Base-by-base conservation (phyloP, 1,140 invertebrate species). In the Archegozetes longisetosus region DNA sequence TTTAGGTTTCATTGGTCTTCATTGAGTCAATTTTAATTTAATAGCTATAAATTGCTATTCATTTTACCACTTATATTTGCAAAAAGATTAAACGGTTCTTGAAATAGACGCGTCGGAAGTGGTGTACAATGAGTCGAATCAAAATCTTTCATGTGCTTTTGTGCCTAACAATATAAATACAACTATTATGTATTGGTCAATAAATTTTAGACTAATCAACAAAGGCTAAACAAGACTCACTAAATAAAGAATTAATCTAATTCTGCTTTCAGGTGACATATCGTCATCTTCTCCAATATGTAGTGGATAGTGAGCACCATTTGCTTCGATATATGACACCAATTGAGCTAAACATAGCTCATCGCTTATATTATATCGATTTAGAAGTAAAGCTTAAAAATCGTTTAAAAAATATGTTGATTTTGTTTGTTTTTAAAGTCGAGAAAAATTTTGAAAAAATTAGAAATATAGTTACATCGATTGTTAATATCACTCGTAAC, bases 121-220 rank as follows among this genome's bases (percentile, higher is more conserved):
- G 83, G 85, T 17, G 80, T 82, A 74, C 90, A 94, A 72, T 96
- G 91, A 12, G 84, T 83, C 0, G 86, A 84, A 64, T 83, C 79
- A 68, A 82, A 89, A 72, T 96, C 87, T 61, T 82, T 79, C 78
- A 94, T 80, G 72, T 93, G 83, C 69, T 84, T 84, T 24, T 75
- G 76, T 52, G 84, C 79, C 82, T 85, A 66, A 62, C 77, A 76
- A 50, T 55, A 58, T 1, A 46, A n/a, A 40, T 9, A 40, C 6
- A 40, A 9, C 32, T 9, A 40, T 40, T 40, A 40, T 40, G 6
- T 6, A 40, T 40, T 40, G 17, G 17, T 9, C 17, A 6, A 40
- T 40, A 40, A 40, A 40, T 40, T 17, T 40, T 58, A 64, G 0
- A 22, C 22, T 20, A 26, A 51, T 50, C 25, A 6, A 17, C 40